These are phyloP conservation scores for Pan troglodytes DNA, from an alignment of 2,113 vertebrate genomes.

Conservation along the genomic window NHGRI_mPanTro3-v2.1_pri NC_072416.2:83761501-83762000, in stretches of 20 bases:
- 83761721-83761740: constrained; percentile 60
- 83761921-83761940: background rate
- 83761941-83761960: too few species aligned
- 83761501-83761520: constrained; percentile 88
- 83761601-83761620: constrained; percentile 99
- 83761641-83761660: constrained; percentile 94
- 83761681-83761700: constrained; percentile 84
- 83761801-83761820: constrained; percentile 55
- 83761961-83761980: background rate
- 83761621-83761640: constrained; percentile 98
- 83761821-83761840: constrained; percentile 10
- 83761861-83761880: constrained; percentile 69
- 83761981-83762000: background rate
- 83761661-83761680: constrained; percentile 93
- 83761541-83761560: constrained; percentile 93
- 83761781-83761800: constrained; percentile 71
- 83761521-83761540: constrained; percentile 92
- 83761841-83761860: constrained; percentile 58
- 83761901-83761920: constrained; percentile 67
- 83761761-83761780: constrained; percentile 30
- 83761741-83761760: background rate
- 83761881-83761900: constrained; percentile 69
- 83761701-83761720: constrained; percentile 79
- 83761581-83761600: constrained; percentile 96
- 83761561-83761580: constrained; percentile 93